Conservation (phyloP, 2,113 vertebrate genomes). For the Nibea coibor region DNA sequence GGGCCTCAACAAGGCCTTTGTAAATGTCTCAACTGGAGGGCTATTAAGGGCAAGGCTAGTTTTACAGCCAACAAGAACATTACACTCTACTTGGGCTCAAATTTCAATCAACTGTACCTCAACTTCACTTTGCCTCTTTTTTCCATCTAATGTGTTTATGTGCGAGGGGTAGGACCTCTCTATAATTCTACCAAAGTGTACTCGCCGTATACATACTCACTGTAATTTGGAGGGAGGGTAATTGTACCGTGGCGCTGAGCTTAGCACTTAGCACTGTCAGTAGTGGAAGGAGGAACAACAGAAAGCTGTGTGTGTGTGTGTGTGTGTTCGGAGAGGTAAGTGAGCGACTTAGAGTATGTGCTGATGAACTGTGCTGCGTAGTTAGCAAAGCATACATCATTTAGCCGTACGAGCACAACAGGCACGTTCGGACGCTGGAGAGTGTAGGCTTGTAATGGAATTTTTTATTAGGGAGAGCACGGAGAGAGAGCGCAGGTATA, state of each 20-base stretch:
- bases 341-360: not conserved
- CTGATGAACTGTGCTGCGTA: slow-evolving; percentile 34
- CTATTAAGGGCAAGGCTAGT: slow-evolving; percentile 37
- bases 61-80: slow-evolving; percentile 52
- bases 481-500: slow-evolving; percentile 33
- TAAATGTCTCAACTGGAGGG: slow-evolving; percentile 58
- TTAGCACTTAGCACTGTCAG: not conserved
- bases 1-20: slow-evolving; percentile 62
- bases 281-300: not conserved
- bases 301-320: too few relatives aligned
- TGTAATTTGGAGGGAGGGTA: slow-evolving; percentile 15
- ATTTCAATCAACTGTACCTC: slow-evolving; percentile 5
- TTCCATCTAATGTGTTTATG: not conserved
- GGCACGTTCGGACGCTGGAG: slow-evolving; percentile 9
- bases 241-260: slow-evolving; percentile 17
- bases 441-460: slow-evolving; percentile 42
- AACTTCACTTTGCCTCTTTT: not conserved
- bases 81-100: slow-evolving; percentile 19
- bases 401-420: slow-evolving; percentile 23
- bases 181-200: slow-evolving; percentile 5
- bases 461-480: slow-evolving; percentile 54
- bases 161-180: not conserved
- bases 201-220: not conserved
- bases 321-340: not conserved
- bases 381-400: slow-evolving; percentile 50